Evolutionary conservation across 2,797 vertebrate species (phyloP).

Genomic region (Picus viridis): DNA sequence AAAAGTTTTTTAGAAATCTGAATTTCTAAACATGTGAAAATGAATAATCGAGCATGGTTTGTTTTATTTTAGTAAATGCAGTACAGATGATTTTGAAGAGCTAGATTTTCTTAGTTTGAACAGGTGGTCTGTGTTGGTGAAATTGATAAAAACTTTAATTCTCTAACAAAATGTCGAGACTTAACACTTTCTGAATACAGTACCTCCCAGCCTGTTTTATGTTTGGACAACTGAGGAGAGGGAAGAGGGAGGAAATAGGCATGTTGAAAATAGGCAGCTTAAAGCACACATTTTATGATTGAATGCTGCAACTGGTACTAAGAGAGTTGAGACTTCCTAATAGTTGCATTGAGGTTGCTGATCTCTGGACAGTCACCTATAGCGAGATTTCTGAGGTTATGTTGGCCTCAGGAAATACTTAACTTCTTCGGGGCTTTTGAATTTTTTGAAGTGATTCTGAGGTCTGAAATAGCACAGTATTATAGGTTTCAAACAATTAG

Average conservation of each 20-base stretch:
- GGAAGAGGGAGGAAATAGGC: not conserved
- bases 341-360: not conserved
- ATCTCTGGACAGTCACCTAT: not conserved
- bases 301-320: not conserved
- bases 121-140: not conserved
- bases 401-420: not conserved
- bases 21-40: not conserved
- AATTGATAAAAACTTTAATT: not conserved
- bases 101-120: not conserved
- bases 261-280: not conserved
- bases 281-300: not conserved
- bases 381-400: not conserved
- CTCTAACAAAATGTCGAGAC: not conserved
- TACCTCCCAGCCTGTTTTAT: not conserved
- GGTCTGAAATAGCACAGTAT: not conserved
- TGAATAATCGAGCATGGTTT: not conserved
- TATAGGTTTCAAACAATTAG: not conserved
- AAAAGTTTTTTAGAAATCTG: not conserved
- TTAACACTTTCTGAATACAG: not conserved
- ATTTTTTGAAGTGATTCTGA: not conserved
- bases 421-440: not conserved
- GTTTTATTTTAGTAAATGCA: not conserved
- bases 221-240: not conserved
- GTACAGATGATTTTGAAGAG: not conserved
- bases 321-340: not conserved